Percentiles rank a stretch among this genome's conserved stretches.
These are phyloP conservation scores for Philopedon plagiatum DNA, from an alignment of 2,888 invertebrate genomes.

Conservation along the genomic window DNA sequence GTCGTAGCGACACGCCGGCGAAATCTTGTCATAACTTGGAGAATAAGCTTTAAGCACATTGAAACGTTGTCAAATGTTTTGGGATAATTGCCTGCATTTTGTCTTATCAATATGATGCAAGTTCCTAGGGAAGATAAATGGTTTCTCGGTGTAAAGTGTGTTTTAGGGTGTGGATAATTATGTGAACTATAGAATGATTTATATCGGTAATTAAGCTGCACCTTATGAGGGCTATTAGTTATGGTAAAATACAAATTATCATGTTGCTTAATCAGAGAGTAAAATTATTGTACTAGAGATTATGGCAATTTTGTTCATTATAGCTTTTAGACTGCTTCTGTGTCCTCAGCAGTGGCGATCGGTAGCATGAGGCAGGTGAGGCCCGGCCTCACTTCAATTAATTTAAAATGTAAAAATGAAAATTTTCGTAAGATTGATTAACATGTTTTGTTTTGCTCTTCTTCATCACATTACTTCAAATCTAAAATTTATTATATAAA, in stretches of 20 bases:
- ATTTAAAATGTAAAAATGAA: too few species aligned
- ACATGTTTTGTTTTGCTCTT: too few species aligned
- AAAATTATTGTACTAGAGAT: too few species aligned
- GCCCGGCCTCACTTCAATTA: too few species aligned
- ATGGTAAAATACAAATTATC: background rate
- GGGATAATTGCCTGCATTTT: conserved; percentile 33
- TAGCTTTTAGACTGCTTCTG: too few species aligned
- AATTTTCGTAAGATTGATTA: too few species aligned
- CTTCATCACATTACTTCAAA: too few species aligned
- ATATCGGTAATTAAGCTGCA: background rate
- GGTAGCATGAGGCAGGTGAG: too few species aligned
- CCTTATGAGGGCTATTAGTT: background rate
- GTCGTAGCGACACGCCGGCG: conserved; percentile 16
- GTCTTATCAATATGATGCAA: conserved; percentile 28
- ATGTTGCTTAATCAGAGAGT: too few species aligned
- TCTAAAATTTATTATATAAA: too few species aligned
- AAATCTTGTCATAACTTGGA: conserved; percentile 26
- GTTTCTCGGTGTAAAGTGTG: background rate
- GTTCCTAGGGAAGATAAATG: background rate
- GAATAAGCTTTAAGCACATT: conserved; percentile 13
- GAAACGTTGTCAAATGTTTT: conserved; percentile 29
- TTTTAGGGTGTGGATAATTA: conserved; percentile 7
- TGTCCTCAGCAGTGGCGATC: too few species aligned
- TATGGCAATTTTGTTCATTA: too few species aligned
- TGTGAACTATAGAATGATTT: background rate